Percentiles rank a stretch among this genome's conserved stretches.
phyloP scores from a whole-genome alignment of 2,797 vertebrate genomes.

The Sitta carolinensis region DNA sequence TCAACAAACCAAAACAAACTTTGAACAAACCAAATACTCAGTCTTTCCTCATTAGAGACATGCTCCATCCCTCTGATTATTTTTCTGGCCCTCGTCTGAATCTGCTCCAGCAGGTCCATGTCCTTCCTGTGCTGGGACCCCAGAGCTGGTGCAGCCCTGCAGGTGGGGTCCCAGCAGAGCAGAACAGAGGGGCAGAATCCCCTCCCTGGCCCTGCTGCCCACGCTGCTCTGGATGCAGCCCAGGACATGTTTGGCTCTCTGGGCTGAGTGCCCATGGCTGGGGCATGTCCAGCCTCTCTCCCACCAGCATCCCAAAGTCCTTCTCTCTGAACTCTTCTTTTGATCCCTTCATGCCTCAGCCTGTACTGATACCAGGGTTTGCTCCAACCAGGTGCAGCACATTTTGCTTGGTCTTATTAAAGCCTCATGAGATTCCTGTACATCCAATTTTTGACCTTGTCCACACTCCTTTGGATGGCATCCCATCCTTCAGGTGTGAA shows the following conservation, averaged over 20 bases:
- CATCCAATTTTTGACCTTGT: background rate
- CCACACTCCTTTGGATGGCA: rapidly evolving
- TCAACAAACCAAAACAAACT: background rate
- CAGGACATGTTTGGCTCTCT: background rate
- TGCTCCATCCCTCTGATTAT: background rate
- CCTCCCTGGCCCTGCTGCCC: background rate
- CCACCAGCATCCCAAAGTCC: rapidly evolving
- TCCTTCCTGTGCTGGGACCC: rapidly evolving
- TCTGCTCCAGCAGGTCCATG: rapidly evolving
- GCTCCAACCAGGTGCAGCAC: background rate
- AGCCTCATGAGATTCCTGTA: background rate
- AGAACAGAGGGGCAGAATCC: background rate
- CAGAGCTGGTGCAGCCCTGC: background rate
- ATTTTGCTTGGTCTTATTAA: background rate
- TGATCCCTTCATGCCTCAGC: background rate
- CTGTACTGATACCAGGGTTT: background rate
- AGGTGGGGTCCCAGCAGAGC: background rate
- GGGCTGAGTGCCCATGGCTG: background rate
- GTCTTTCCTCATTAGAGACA: background rate
- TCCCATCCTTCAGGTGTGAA: background rate
- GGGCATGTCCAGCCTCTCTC: background rate
- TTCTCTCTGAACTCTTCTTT: background rate
- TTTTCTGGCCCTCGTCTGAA: background rate
- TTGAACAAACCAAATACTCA: background rate
- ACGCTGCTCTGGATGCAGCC: too few species aligned